A percentile compares a stretch with the other conserved stretches of the same genome.
phyloP scores from a whole-genome alignment of 2,797 vertebrate genomes.

The Antrozous pallidus region DNA sequence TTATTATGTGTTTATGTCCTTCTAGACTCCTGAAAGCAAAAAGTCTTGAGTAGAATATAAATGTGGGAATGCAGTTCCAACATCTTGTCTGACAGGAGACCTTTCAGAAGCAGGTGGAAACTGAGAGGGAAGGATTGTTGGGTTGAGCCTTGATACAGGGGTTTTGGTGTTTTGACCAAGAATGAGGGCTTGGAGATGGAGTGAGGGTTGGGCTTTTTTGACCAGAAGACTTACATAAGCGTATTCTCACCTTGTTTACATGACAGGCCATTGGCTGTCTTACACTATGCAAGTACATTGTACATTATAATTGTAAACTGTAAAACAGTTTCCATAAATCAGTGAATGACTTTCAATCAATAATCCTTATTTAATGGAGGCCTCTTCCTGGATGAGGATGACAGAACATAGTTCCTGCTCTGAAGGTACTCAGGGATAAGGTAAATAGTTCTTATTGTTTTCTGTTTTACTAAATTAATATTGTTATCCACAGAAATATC shows the following conservation, averaged over 20 bases:
- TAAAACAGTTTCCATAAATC: background rate
- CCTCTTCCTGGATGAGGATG: background rate
- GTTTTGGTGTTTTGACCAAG: background rate
- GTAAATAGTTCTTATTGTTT: constrained; percentile 37
- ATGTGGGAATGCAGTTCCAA: background rate
- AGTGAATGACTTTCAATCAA: background rate
- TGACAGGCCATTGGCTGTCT: background rate
- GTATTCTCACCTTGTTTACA: constrained; percentile 14
- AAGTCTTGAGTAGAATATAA: background rate
- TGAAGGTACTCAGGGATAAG: background rate
- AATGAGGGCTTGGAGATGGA: background rate
- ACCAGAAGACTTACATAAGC: background rate
- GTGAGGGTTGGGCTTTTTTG: background rate
- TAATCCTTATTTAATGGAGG: background rate
- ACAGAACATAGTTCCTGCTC: background rate
- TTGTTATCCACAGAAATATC: constrained; percentile 23
- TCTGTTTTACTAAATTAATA: constrained; percentile 17
- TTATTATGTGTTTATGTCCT: background rate
- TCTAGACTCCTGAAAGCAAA: constrained; percentile 9
- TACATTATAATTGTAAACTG: background rate
- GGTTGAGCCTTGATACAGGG: background rate
- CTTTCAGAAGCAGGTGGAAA: constrained; percentile 13
- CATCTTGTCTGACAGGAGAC: background rate
- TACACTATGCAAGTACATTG: background rate
- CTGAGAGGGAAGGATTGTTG: background rate